A percentile compares a stretch with the other conserved stretches of the same genome.
Conservation (phyloP, 2,888 invertebrate genomes). For the Neoitamus cyanurus region DNA sequence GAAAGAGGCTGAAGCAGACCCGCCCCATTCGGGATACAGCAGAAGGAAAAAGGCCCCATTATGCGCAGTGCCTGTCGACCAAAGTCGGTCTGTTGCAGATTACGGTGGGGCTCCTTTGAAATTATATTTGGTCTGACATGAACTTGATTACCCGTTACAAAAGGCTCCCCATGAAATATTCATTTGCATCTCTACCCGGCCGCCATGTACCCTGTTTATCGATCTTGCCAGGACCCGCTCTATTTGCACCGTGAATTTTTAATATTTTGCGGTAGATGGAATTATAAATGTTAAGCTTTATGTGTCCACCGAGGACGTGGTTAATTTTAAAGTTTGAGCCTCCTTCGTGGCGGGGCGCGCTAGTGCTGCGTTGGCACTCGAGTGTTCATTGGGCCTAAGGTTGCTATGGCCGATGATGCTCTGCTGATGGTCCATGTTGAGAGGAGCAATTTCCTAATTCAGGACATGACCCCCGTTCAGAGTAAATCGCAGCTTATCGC, state of each 20-base stretch:
- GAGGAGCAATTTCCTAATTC: background rate
- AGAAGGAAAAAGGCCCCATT: background rate
- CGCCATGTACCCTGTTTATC: background rate
- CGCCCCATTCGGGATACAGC: background rate
- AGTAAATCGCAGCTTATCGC: background rate
- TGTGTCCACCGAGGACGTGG: background rate
- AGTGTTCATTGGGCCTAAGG: background rate
- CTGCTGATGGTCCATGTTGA: background rate
- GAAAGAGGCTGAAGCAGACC: background rate
- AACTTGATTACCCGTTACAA: constrained; percentile 3
- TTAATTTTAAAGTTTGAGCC: background rate
- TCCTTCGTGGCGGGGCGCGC: too few relatives aligned
- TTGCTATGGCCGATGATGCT: background rate
- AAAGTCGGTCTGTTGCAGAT: background rate
- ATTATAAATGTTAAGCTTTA: background rate
- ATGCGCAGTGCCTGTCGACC: background rate
- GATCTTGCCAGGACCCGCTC: background rate
- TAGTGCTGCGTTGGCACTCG: background rate
- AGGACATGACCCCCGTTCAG: background rate
- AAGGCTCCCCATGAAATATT: background rate
- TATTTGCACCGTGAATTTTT: constrained; percentile 4
- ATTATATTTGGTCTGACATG: constrained; percentile 6
- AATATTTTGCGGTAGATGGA: background rate
- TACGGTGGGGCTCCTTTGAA: background rate
- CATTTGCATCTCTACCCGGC: background rate